Evolutionary conservation across 2,113 vertebrate species (phyloP).

Genomic region (Petromus typicus): DNA sequence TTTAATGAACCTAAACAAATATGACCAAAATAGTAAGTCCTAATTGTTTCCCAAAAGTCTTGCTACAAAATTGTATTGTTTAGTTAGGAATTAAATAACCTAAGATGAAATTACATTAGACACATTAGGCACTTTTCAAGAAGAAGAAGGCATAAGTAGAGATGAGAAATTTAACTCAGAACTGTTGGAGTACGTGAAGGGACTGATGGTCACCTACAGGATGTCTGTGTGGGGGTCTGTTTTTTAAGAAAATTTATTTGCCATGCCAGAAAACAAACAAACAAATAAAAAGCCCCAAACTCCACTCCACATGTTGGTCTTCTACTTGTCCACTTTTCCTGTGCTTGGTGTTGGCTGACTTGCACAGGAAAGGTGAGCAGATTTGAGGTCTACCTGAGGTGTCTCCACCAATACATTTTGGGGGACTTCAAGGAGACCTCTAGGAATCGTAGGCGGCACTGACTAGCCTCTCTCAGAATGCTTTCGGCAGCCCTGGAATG

Average conservation of each 20-base stretch:
- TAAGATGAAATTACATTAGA: conserved; percentile 11
- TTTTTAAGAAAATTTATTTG: not conserved
- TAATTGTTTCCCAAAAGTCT: conserved; percentile 34
- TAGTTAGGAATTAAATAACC: not conserved
- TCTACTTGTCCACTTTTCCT: not conserved
- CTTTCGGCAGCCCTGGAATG: not conserved
- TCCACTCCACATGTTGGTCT: not conserved
- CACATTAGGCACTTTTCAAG: not conserved
- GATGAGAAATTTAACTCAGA: not conserved
- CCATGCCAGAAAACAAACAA: not conserved
- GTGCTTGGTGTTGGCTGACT: not conserved
- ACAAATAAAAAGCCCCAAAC: not conserved
- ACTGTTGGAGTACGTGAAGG: not conserved
- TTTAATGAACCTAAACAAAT: not conserved
- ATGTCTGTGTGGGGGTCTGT: not conserved
- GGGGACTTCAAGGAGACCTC: not conserved
- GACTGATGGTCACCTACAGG: not conserved
- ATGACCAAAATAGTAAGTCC: conserved; percentile 45
- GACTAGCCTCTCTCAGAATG: no score
- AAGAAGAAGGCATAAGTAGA: not conserved
- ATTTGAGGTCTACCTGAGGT: not conserved
- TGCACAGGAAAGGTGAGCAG: not conserved
- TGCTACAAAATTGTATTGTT: not conserved
- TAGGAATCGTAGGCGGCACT: no score
- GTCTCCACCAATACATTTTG: not conserved